Conservation (phyloP, 2,888 invertebrate genomes). For the Caenorhabditis sp. region DNA sequence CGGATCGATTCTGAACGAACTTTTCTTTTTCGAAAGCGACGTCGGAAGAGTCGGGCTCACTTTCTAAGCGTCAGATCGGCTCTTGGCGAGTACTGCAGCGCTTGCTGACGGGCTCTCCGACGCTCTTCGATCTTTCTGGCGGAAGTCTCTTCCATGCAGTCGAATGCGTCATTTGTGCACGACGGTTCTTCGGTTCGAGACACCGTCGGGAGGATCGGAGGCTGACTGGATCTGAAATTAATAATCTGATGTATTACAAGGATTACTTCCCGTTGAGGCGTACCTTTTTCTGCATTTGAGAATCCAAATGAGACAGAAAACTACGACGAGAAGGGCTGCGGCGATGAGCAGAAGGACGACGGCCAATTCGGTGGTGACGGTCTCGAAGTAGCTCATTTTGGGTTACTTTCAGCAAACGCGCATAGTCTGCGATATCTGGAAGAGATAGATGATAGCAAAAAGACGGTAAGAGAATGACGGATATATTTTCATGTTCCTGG, state of each 20-base stretch:
- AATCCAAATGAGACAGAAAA: constrained; percentile 48
- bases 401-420: not conserved
- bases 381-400: constrained; percentile 27
- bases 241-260: too few relatives aligned
- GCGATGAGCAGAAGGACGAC: constrained; percentile 44
- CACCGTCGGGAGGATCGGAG: constrained; percentile 45
- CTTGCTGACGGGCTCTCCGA: constrained; percentile 49
- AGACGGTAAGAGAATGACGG: not conserved
- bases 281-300: constrained; percentile 48
- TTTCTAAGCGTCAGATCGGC: constrained; percentile 57
- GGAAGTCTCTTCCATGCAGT: constrained; percentile 53
- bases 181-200: constrained; percentile 45
- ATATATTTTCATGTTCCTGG: not conserved
- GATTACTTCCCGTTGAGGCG: too few relatives aligned
- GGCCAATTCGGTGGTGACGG: constrained; percentile 33
- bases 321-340: constrained; percentile 46
- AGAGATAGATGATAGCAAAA: not conserved
- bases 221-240: constrained; percentile 23
- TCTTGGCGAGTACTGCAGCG: constrained; percentile 45
- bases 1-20: constrained; percentile 59
- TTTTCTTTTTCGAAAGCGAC: not conserved
- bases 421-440: not conserved
- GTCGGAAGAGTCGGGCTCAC: constrained; percentile 14
- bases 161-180: constrained; percentile 59
- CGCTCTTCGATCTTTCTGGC: constrained; percentile 61